phyloP scores from a whole-genome alignment of 1,140 invertebrate genomes.

The Gryon sp. region DNA sequence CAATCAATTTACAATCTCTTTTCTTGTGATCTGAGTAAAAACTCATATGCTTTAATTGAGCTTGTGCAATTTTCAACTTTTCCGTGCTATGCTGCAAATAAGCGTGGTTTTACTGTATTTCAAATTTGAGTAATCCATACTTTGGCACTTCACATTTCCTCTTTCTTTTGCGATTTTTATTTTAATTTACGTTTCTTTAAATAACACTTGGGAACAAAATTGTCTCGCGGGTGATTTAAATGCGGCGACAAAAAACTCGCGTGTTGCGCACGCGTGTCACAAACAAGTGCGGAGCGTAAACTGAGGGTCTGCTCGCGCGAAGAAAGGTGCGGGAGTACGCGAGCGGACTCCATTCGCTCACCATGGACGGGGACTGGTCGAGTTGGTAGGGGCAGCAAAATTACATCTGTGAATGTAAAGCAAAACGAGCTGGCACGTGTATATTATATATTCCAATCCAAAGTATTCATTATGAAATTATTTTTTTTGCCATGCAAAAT shows the following conservation, averaged over 20 bases:
- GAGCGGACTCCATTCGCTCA: slow-evolving; percentile 59
- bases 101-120: too few relatives aligned
- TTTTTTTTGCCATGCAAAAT: slow-evolving; percentile 28
- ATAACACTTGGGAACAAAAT: slow-evolving; percentile 5
- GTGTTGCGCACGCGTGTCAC: slow-evolving; percentile 37
- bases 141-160: too few relatives aligned
- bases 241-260: too few relatives aligned
- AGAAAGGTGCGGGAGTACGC: slow-evolving; percentile 77
- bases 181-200: neutral
- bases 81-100: too few relatives aligned
- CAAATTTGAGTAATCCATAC: too few relatives aligned
- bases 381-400: slow-evolving; percentile 52
- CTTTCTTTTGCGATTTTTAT: too few relatives aligned
- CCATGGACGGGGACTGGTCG: slow-evolving; percentile 40
- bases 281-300: slow-evolving; percentile 68
- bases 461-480: slow-evolving; percentile 31
- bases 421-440: slow-evolving; percentile 51
- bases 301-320: slow-evolving; percentile 71
- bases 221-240: too few relatives aligned
- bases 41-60: too few relatives aligned
- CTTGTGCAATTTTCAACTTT: too few relatives aligned
- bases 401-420: slow-evolving; percentile 44
- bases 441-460: too few relatives aligned
- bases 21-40: too few relatives aligned
- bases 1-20: too few relatives aligned